Conservation (phyloP, 2,113 vertebrate genomes). For the Poeciliopsis prolifica region DNA sequence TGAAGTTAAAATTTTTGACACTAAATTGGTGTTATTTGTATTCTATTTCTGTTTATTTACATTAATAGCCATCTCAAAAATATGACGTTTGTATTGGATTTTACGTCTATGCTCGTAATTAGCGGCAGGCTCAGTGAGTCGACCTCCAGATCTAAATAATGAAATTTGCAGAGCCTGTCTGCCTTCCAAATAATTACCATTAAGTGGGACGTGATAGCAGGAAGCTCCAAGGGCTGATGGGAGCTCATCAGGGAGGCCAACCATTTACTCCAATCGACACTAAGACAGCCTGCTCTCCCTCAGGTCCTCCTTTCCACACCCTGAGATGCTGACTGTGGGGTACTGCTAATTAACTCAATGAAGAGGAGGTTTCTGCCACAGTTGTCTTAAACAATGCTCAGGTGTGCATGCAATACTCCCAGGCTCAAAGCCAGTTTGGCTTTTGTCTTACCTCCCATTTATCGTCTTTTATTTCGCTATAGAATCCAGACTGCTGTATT, state of each 20-base stretch:
- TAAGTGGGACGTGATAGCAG: constrained; percentile 71
- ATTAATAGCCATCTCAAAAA: constrained; percentile 46
- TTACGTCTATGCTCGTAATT: constrained; percentile 41
- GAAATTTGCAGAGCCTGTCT: constrained; percentile 67
- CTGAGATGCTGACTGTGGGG: constrained; percentile 69
- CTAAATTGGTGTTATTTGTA: constrained; percentile 32
- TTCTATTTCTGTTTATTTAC: constrained; percentile 34
- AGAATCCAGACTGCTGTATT: constrained; percentile 4
- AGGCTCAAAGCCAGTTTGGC: constrained; percentile 27
- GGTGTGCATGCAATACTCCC: constrained; percentile 53
- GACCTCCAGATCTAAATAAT: constrained; percentile 74
- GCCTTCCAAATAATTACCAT: constrained; percentile 77
- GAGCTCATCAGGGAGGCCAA: constrained; percentile 73
- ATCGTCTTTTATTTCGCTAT: background rate
- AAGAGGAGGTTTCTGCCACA: constrained; percentile 72
- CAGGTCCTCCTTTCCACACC: constrained; percentile 67
- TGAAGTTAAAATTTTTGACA: constrained; percentile 33
- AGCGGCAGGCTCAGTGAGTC: constrained; percentile 45
- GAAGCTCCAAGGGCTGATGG: constrained; percentile 70
- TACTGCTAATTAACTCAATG: constrained; percentile 77
- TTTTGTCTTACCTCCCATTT: constrained; percentile 3
- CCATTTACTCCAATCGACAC: constrained; percentile 75
- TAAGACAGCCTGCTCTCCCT: constrained; percentile 73
- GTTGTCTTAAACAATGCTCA: constrained; percentile 67
- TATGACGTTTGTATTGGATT: constrained; percentile 40